phyloP scores from a whole-genome alignment of 1,140 invertebrate species.

The Calephelis nemesis region DNA sequence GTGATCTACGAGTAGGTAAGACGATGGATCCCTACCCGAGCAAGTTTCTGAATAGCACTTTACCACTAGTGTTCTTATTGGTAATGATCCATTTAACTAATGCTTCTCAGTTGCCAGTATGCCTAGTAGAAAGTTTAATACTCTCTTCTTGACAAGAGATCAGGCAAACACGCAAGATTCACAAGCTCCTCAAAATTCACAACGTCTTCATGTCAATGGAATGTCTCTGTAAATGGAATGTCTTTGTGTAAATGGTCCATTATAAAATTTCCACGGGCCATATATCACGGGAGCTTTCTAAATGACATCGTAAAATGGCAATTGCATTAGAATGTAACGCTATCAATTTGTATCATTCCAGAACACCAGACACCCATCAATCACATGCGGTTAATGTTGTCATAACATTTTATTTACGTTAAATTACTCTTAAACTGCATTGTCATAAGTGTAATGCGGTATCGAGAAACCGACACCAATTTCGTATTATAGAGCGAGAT shows the following conservation, averaged over 20 bases:
- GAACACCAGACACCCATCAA: conserved; percentile 5
- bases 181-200: not conserved
- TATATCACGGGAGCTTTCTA: conserved; percentile 10
- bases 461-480: no score
- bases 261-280: conserved; percentile 10
- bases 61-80: no score
- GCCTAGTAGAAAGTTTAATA: no score
- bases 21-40: no score
- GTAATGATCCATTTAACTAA: no score
- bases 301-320: conserved; percentile 10
- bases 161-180: no score
- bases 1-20: no score
- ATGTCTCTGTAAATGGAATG: not conserved
- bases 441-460: not conserved
- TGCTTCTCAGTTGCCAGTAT: no score
- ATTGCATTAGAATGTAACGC: conserved; percentile 10
- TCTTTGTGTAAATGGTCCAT: not conserved
- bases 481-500: no score
- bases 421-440: conserved; percentile 7
- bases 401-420: conserved; percentile 5
- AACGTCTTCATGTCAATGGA: not conserved
- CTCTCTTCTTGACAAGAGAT: no score
- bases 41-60: no score
- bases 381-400: conserved; percentile 9
- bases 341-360: conserved; percentile 8